These are phyloP conservation scores for Teleiodes luculella DNA, from an alignment of 2,888 invertebrate genomes.

Conservation along the genomic window DNA sequence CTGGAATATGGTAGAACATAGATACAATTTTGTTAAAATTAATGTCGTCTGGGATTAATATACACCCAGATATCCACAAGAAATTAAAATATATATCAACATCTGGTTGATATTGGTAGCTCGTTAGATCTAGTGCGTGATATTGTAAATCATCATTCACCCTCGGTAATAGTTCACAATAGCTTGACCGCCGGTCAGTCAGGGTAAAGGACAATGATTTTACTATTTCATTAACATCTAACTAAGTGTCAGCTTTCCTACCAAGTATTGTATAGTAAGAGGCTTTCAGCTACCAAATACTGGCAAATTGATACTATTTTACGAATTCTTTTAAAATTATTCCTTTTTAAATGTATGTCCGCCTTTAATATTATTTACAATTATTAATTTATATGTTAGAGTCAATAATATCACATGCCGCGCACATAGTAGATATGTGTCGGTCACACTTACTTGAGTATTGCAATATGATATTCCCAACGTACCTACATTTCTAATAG, in stretches of 20 bases:
- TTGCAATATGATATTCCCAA: background rate
- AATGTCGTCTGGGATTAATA: too few relatives aligned
- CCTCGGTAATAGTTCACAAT: constrained; percentile 15
- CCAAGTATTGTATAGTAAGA: background rate
- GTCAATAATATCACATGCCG: too few relatives aligned
- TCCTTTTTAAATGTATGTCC: background rate
- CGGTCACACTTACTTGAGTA: constrained; percentile 5
- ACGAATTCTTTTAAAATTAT: background rate
- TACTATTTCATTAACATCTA: background rate
- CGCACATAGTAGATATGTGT: background rate
- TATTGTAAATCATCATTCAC: constrained; percentile 45
- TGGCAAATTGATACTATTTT: too few relatives aligned
- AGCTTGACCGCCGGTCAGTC: constrained; percentile 11
- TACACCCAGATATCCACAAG: too few relatives aligned
- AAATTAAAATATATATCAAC: too few relatives aligned
- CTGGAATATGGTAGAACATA: too few relatives aligned
- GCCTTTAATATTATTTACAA: background rate
- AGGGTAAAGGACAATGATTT: constrained; percentile 3
- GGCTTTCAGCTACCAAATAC: too few relatives aligned
- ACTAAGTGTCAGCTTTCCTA: background rate
- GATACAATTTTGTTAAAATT: too few relatives aligned
- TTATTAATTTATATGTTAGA: background rate
- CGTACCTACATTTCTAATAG: background rate
- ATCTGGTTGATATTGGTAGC: constrained; percentile 37
- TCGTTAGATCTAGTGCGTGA: constrained; percentile 40